These are phyloP conservation scores for Oreochromis aureus DNA, from an alignment of 2,113 vertebrate genomes.

Conservation along the genomic window DNA sequence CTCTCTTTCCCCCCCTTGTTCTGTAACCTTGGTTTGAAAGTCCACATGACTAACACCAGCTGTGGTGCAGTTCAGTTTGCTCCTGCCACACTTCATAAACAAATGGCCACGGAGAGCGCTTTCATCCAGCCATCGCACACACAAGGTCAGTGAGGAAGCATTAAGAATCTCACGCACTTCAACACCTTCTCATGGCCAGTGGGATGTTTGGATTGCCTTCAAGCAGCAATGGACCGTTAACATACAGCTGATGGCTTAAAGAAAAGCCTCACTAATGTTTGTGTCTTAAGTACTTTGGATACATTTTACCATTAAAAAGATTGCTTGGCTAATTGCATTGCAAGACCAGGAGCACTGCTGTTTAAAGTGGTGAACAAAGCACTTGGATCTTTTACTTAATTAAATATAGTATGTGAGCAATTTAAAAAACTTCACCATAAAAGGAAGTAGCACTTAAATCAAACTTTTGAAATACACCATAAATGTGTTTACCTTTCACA, in stretches of 20 bases:
- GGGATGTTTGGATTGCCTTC: conserved; percentile 16
- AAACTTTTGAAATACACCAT: neutral
- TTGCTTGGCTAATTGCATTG: neutral
- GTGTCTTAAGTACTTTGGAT: neutral
- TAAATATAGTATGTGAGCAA: neutral
- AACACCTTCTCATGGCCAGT: conserved; percentile 21
- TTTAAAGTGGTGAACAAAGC: neutral
- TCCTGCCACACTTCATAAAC: conserved; percentile 20
- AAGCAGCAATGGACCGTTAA: neutral
- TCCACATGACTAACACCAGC: neutral
- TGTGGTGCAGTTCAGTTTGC: neutral
- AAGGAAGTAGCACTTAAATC: neutral
- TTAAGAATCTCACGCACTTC: conserved; percentile 17
- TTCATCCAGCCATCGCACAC: conserved; percentile 1
- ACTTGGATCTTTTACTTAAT: neutral
- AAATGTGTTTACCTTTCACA: neutral
- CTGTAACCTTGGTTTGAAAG: conserved; percentile 3
- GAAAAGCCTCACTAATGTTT: neutral
- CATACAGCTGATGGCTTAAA: neutral
- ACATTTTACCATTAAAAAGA: neutral
- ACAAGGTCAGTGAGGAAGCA: conserved; percentile 27
- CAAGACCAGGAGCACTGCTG: neutral
- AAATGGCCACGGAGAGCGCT: neutral
- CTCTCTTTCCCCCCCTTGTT: neutral
- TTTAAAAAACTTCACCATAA: neutral